Base-by-base conservation (phyloP, 2,888 invertebrate genomes). In the Brachyptera risi region DNA sequence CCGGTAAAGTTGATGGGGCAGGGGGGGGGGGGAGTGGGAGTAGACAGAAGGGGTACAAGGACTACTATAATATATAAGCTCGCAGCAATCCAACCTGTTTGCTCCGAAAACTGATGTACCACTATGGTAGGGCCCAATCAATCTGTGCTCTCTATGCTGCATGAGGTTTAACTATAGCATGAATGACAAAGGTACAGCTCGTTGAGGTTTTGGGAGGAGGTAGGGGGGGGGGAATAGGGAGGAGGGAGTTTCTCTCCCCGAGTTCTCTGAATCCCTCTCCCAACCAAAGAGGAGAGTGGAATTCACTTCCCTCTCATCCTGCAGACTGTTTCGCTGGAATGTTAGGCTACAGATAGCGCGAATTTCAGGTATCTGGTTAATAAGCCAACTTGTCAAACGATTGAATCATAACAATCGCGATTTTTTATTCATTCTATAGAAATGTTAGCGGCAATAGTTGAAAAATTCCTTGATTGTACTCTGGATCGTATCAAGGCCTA, bases 241-340 rank as follows among this genome's bases (percentile, higher is more conserved):
- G n/a, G n/a, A n/a, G n/a, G n/a, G n/a, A n/a, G n/a, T n/a, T n/a
- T n/a, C 67, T 68, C 68, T 69, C 58, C 42, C 58, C 26, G 21
- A 37, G 51, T 26, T 47, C 61, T 26, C 54, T 26, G 21, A 21
- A 64, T 62, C 67, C 66, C 68, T 71, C 70, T 69, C 69, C 72
- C 70, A 72, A 73, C 73, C 70, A 71, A 74, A 73, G 73, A 31
- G 31, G 31, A 31, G 31, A 31, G 31, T 31, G 56, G 56, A 37
- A 44, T 44, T 31, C 31, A 5, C 31, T 31, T 7, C 44, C 44
- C 15, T 21, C 44, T 21, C 44, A 11, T 19, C 44, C 44, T 31
- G 11, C 31, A 31, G n/a, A 7, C 44, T 19, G 21, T 44, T 44
- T 19, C 21, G 44, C 15, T 44, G 44, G 44, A 44, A 44, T 44